Percentiles rank a stretch among this genome's conserved stretches.
phyloP scores from a whole-genome alignment of 2,888 invertebrate genomes.

The Penaeus monodon region DNA sequence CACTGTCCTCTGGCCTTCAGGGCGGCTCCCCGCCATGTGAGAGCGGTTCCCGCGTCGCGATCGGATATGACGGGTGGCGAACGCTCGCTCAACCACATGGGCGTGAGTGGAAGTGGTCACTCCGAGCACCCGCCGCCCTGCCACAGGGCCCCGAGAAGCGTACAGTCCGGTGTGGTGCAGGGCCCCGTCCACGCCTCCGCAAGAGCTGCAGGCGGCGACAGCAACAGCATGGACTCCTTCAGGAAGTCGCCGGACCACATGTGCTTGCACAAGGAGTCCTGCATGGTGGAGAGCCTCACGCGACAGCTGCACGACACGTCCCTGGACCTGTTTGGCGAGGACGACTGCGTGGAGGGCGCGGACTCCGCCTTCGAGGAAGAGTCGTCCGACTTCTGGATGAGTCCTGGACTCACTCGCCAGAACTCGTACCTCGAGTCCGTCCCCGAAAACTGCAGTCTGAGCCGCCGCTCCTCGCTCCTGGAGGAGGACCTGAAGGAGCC shows the following conservation, averaged over 20 bases:
- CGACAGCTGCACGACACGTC: conserved; percentile 15
- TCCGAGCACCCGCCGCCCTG: conserved; percentile 4
- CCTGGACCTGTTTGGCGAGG: not conserved
- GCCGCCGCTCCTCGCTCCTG: conserved; percentile 50
- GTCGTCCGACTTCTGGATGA: conserved; percentile 44
- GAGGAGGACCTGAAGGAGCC: conserved; percentile 45
- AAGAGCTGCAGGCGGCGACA: not conserved
- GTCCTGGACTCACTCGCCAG: conserved; percentile 33
- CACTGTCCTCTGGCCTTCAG: no score
- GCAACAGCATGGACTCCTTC: not conserved
- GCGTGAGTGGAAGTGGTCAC: not conserved
- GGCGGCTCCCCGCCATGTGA: no score
- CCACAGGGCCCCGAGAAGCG: not conserved
- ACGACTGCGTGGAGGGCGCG: conserved; percentile 31
- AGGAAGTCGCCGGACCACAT: not conserved
- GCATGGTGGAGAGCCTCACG: not conserved
- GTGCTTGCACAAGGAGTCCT: not conserved
- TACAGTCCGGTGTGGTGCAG: not conserved
- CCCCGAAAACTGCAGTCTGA: conserved; percentile 37
- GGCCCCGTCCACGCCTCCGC: not conserved
- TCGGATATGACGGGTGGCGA: conserved; percentile 45
- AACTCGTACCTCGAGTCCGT: conserved; percentile 48
- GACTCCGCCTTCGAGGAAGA: conserved; percentile 58
- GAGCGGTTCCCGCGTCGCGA: not conserved
- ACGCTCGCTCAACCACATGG: not conserved